phyloP scores from a whole-genome alignment of 1,140 invertebrate genomes.

The Sarcophaga peregrina region DNA sequence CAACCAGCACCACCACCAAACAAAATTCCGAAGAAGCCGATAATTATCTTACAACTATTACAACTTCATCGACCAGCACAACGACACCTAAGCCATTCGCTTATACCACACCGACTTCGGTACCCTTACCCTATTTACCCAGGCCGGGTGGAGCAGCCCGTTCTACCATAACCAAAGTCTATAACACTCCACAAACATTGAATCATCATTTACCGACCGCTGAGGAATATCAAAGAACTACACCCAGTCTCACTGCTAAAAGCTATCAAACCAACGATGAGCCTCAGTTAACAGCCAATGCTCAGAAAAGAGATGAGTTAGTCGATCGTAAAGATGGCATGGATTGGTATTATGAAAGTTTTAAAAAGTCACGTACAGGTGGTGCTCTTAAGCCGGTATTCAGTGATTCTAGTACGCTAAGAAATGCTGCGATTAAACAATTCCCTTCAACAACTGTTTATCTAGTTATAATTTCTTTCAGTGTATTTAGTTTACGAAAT shows the following conservation, averaged over 20 bases:
- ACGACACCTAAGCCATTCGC: background rate
- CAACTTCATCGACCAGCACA: background rate
- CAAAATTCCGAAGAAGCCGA: background rate
- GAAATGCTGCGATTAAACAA: background rate
- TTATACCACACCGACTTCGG: constrained; percentile 21
- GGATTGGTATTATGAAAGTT: constrained; percentile 81
- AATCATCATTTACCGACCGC: constrained; percentile 57
- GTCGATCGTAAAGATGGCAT: constrained; percentile 67
- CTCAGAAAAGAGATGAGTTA: constrained; percentile 51
- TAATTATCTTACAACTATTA: constrained; percentile 9
- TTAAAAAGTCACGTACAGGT: constrained; percentile 69
- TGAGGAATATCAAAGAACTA: constrained; percentile 63
- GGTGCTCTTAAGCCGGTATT: constrained; percentile 4
- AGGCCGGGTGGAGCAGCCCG: constrained; percentile 67
- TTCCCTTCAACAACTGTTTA: background rate
- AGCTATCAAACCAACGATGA: constrained; percentile 52
- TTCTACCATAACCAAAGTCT: constrained; percentile 75
- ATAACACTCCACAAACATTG: constrained; percentile 67
- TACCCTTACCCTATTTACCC: constrained; percentile 44
- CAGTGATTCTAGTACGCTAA: background rate
- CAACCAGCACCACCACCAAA: background rate
- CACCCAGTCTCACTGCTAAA: constrained; percentile 52
- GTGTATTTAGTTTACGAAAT: background rate
- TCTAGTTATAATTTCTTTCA: background rate
- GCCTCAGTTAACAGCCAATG: constrained; percentile 50